These are phyloP conservation scores for Syndactyla subalaris DNA, from an alignment of 2,797 vertebrate genomes.

Conservation along the genomic window DNA sequence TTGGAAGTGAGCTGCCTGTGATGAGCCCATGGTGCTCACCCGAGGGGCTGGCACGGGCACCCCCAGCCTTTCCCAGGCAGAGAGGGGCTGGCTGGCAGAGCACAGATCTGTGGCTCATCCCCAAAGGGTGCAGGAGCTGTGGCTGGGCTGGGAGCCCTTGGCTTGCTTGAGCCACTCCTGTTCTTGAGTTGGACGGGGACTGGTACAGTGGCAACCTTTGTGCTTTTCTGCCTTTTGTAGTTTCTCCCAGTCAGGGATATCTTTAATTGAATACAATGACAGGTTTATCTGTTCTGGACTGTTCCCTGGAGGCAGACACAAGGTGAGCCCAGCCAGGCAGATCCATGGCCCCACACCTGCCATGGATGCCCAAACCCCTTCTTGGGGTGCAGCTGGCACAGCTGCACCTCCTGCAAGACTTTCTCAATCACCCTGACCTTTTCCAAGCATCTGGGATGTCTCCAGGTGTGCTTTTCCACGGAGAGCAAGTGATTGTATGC, in stretches of 20 bases:
- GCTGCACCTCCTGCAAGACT: background rate
- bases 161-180: background rate
- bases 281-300: background rate
- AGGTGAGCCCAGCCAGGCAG: background rate
- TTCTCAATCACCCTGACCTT: background rate
- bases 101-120: background rate
- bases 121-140: rapidly evolving
- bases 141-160: background rate
- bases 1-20: background rate
- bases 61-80: background rate
- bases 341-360: background rate
- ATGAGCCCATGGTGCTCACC: background rate
- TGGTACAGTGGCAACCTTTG: background rate
- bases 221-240: background rate
- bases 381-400: background rate
- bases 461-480: background rate
- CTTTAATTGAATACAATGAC: background rate
- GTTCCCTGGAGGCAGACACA: background rate
- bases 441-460: background rate
- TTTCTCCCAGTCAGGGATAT: background rate
- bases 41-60: rapidly evolving
- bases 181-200: background rate
- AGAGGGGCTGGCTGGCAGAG: background rate
- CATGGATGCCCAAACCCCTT: rapidly evolving
- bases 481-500: too few relatives aligned